Base-by-base conservation (phyloP, 92 coral and sea anemone genomes). In the Porites evermanni region DNA sequence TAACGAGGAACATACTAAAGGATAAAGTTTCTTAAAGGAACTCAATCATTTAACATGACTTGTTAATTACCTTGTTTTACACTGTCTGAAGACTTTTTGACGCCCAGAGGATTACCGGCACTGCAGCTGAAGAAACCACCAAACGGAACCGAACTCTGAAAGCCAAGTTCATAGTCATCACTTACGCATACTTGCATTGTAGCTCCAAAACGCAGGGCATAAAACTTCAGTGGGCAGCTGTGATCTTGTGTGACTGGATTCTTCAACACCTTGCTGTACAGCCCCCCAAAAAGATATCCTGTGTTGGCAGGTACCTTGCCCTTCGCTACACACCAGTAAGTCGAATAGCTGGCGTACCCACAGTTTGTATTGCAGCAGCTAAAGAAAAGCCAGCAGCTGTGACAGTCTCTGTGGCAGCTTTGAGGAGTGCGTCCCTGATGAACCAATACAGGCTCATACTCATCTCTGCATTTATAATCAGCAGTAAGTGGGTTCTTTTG, bases 311-410 rank as follows among this genome's bases (percentile, higher is more conserved):
- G 86, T 0, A 85, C 85, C 74, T 58, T 44, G 16, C 95, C 93
- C 75, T 85, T 91, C 20, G 98, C 98, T 6, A 91, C 98, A 72
- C 98, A 95, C 98, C 98, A 95, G 72, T 85, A 94, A 9, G 98
- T 90, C 1, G 81, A 58, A 88, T 85, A 94, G 6, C 14, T 64
- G 11, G 94, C 98, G 64, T 64, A 89, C 16, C 98, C 97, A 67
- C 98, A 94, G 69, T 92, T 70, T 9, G 79, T 88, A 81, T 83
- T 18, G 67, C 98, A 95, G 79, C 89, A 59, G 77, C 77, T 95
- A 70, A 87, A 88, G 73, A 91, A 86, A 44, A 94, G 26, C 94
- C 92, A 90, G 77, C 91, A 94, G 4, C 93, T 64, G 79, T 90
- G 92, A 71, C 98, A 95, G 26, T 88, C 86, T 13, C 84, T 80